These are phyloP conservation scores for Haemorhous mexicanus DNA, from an alignment of 2,113 vertebrate genomes.

Conservation along the genomic window DNA sequence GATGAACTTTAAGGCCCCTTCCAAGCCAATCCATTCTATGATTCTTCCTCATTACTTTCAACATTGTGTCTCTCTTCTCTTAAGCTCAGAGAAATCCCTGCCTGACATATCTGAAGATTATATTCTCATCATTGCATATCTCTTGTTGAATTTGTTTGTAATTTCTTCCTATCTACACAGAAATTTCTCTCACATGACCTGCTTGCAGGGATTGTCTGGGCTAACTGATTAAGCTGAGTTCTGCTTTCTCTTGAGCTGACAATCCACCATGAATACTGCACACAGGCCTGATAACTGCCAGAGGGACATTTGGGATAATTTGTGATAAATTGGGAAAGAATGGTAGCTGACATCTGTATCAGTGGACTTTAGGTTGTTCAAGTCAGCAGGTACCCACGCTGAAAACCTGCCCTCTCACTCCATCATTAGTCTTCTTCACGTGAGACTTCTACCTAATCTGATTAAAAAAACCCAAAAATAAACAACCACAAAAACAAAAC, in stretches of 20 bases:
- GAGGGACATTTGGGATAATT: not conserved
- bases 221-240: not conserved
- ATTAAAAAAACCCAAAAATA: not conserved
- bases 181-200: not conserved
- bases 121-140: not conserved
- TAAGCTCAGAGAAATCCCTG: not conserved
- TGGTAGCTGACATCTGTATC: not conserved
- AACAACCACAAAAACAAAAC: not conserved
- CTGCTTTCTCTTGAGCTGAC: not conserved
- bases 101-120: not conserved
- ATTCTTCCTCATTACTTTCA: not conserved
- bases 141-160: not conserved
- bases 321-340: not conserved
- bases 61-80: not conserved
- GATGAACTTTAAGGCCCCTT: not conserved
- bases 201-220: not conserved
- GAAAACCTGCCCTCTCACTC: accelerated
- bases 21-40: not conserved
- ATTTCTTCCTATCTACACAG: not conserved
- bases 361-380: not conserved
- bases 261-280: not conserved
- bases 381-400: not conserved
- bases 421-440: not conserved
- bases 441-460: not conserved
- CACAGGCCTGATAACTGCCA: not conserved